These are phyloP conservation scores for Lottia gigantea DNA, from an alignment of 2,888 invertebrate genomes.

Conservation along the genomic window DNA sequence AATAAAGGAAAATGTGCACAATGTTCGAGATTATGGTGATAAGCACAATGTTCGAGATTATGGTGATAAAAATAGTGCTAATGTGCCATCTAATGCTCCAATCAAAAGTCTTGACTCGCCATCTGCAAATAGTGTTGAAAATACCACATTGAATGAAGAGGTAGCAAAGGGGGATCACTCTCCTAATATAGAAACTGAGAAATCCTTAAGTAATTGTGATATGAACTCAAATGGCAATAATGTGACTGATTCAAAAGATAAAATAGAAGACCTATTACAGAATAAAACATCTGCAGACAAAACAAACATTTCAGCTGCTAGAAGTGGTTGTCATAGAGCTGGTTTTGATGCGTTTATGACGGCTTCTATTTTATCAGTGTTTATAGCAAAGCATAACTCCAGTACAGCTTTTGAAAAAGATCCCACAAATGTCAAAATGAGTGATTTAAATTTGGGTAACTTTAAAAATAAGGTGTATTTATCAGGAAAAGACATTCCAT, in stretches of 20 bases:
- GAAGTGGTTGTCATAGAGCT: constrained; percentile 65
- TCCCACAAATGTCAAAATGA: constrained; percentile 19
- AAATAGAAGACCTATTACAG: not conserved
- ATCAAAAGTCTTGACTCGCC: not conserved
- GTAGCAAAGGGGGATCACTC: not conserved
- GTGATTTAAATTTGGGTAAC: constrained; percentile 42
- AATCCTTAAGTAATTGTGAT: not conserved
- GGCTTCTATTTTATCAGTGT: constrained; percentile 65
- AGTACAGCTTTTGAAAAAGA: constrained; percentile 25
- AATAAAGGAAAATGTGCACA: too few species aligned
- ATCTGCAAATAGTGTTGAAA: not conserved
- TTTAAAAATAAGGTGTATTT: constrained; percentile 66
- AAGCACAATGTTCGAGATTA: too few species aligned
- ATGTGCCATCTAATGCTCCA: not conserved
- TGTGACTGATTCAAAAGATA: not conserved
- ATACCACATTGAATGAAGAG: not conserved
- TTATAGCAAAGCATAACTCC: constrained; percentile 37
- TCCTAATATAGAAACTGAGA: not conserved
- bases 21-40: not conserved
- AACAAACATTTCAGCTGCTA: constrained; percentile 13
- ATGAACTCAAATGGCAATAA: not conserved
- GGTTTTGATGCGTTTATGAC: constrained; percentile 71
- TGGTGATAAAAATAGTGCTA: not conserved
- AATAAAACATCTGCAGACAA: not conserved
- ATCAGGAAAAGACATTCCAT: constrained; percentile 67